Evolutionary conservation across 2,113 vertebrate genomes (phyloP).

Genomic region (Calyptomena viridis): DNA sequence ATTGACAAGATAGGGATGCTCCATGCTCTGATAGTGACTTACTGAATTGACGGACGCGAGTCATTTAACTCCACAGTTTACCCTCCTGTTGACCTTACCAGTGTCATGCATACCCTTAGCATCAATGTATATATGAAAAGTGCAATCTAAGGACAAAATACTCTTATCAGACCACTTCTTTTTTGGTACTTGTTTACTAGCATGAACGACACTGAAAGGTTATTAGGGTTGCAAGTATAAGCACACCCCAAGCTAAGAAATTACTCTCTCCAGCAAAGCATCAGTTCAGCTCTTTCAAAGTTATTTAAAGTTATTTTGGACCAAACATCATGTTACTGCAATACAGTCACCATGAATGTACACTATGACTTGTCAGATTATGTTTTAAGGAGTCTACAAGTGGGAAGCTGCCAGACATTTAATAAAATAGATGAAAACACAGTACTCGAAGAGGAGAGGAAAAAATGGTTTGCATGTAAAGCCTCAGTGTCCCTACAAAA

Average conservation of each 20-base stretch:
- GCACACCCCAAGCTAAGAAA: not conserved
- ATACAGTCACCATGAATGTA: not conserved
- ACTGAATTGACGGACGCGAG: not conserved
- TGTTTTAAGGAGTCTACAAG: not conserved
- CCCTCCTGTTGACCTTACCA: not conserved
- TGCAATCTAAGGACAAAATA: not conserved
- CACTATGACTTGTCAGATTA: not conserved
- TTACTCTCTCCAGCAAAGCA: not conserved
- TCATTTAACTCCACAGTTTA: not conserved
- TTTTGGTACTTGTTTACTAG: not conserved
- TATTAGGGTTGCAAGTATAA: not conserved
- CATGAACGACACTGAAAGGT: not conserved
- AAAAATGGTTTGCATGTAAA: not conserved
- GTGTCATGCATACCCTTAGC: not conserved
- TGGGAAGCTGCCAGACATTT: not conserved
- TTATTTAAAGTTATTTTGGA: not conserved
- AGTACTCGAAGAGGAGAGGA: not conserved
- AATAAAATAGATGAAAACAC: not conserved
- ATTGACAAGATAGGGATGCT: not conserved
- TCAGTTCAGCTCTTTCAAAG: not conserved
- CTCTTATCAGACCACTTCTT: not conserved
- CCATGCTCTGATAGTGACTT: not conserved
- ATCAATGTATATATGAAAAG: not conserved
- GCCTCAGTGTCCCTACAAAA: fast-evolving
- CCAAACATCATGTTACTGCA: not conserved